phyloP scores from a whole-genome alignment of 2,113 vertebrate species.

The Stegastes partitus region DNA sequence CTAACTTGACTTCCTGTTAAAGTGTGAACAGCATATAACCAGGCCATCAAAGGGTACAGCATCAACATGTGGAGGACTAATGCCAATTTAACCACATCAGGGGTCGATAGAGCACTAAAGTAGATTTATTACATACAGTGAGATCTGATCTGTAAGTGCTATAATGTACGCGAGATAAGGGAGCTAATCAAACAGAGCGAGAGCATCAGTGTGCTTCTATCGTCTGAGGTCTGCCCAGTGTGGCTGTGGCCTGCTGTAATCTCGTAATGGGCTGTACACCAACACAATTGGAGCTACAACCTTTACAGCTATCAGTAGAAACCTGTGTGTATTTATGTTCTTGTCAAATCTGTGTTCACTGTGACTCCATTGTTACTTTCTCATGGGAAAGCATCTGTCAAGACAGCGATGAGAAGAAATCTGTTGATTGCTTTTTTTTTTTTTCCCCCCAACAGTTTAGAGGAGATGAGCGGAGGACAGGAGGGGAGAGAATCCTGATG shows the following conservation, averaged over 20 bases:
- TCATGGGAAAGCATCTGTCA: background rate
- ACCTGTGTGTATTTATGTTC: background rate
- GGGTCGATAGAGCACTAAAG: conserved; percentile 33
- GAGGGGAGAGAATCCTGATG: conserved; percentile 18
- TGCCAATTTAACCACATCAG: background rate
- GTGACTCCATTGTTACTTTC: background rate
- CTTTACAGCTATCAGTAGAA: background rate
- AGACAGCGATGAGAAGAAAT: conserved; percentile 5
- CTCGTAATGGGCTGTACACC: background rate
- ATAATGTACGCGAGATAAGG: conserved; percentile 9
- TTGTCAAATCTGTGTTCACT: background rate
- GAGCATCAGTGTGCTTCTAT: background rate
- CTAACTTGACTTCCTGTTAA: background rate
- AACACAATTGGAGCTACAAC: background rate
- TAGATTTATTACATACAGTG: background rate
- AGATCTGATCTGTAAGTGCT: conserved; percentile 13
- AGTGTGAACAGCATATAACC: conserved; percentile 9
- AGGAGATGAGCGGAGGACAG: conserved; percentile 32
- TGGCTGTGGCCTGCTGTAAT: background rate
- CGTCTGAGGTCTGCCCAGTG: background rate
- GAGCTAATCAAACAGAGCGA: background rate
- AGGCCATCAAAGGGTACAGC: background rate
- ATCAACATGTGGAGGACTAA: conserved; percentile 9
- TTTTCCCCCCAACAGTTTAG: conserved; percentile 36
- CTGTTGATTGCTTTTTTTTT: background rate